Base-by-base conservation (phyloP, 2,888 invertebrate genomes). In the Cerastoderma edule region DNA sequence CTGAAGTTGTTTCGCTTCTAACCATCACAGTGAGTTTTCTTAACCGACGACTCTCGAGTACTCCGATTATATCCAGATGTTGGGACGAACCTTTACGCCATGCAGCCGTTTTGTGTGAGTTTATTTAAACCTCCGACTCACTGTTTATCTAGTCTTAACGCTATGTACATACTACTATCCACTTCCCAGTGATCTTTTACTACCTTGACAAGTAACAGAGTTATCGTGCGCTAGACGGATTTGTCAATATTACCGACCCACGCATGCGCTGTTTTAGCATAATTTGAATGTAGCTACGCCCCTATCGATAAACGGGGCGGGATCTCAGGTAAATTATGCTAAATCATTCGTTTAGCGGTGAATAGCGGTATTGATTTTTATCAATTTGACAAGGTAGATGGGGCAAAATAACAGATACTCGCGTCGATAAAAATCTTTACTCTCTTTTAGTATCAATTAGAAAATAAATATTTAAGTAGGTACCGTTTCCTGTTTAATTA, bases 301-400 rank as follows among this genome's bases (percentile, higher is more conserved):
- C n/a, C n/a, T n/a, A n/a, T n/a, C n/a, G n/a, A 32, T 39, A 5
- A 27, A 8, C 39, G 32, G 13, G 60, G 60, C 22, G 60, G 60
- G 33, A 24, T 39, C 39, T n/a, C 19, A 10, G 5, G 6, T 22
- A 19, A 24, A 60, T 60, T 60, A 60, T 60, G 60, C 60, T 60
- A 60, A 60, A 39, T 60, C 60, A 60, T 60, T 60, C 60, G 60
- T 60, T 60, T 60, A 60, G 39, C 60, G 60, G 60, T 60, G 60
- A 60, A 60, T 39, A 60, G n/a, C 60, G 22, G 60, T 60, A 60
- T 60, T 60, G 60, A 60, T 60, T 60, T 60, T 60, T 60, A 60
- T 60, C 60, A 60, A 60, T 60, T 33, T 60, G 60, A 60, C 60
- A 60, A 60, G 39, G 39, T 60, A 22, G 60, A 60, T 60, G 60